Percentiles rank a stretch among this genome's conserved stretches.
These are phyloP conservation scores for Xenus cinereus DNA, from an alignment of 2,113 vertebrate genomes.

Conservation along the genomic window DNA sequence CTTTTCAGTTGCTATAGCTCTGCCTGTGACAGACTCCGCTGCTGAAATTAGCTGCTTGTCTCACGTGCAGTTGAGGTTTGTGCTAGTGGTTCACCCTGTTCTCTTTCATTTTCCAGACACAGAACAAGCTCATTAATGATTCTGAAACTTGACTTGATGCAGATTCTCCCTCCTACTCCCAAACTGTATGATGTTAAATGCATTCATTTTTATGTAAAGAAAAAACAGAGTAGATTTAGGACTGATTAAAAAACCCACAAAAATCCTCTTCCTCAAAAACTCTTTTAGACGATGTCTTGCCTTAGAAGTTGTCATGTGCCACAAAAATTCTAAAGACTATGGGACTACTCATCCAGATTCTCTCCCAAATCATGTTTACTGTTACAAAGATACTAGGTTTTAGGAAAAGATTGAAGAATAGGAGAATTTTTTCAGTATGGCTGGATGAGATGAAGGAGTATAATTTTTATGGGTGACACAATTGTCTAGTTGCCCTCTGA, in stretches of 20 bases:
- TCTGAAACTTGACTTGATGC: neutral
- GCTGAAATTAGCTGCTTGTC: neutral
- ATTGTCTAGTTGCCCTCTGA: constrained; percentile 12
- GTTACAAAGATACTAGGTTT: neutral
- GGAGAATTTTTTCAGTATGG: neutral
- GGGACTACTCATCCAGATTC: neutral
- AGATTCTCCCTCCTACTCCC: neutral
- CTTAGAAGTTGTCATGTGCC: neutral
- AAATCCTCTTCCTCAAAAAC: neutral
- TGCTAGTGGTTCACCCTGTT: neutral
- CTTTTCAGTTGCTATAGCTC: neutral
- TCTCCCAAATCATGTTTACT: neutral
- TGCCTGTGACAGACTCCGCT: neutral
- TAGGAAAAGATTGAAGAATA: neutral
- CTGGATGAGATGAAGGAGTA: neutral
- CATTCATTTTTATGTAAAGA: neutral
- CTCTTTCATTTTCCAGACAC: neutral
- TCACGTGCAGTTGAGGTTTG: neutral
- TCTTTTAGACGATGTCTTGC: neutral
- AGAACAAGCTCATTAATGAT: constrained; percentile 18
- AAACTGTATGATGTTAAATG: neutral
- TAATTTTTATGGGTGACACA: neutral
- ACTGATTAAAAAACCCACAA: neutral
- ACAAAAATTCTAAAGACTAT: neutral
- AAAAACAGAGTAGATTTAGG: neutral